Conservation (phyloP, 2,113 vertebrate genomes). For the Atlantisia rogersi region DNA sequence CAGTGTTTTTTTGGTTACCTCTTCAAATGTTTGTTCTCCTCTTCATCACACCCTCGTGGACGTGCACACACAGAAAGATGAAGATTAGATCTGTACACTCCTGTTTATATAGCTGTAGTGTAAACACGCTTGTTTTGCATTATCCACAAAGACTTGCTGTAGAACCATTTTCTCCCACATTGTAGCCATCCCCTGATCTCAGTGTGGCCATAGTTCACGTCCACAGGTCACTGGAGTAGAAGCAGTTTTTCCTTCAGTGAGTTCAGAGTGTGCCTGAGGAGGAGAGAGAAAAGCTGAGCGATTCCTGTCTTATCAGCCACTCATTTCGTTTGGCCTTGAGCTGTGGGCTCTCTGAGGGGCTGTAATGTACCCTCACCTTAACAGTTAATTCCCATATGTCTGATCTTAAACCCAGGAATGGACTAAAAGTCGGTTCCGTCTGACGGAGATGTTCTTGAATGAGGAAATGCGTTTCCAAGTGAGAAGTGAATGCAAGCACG, state of each 20-base stretch:
- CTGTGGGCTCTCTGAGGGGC: background rate
- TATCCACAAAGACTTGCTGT: background rate
- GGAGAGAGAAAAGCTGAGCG: background rate
- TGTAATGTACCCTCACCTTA: background rate
- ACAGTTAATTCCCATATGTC: background rate
- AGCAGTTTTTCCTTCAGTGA: background rate
- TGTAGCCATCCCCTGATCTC: background rate
- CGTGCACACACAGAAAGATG: background rate
- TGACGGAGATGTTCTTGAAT: background rate
- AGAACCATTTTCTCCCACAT: background rate
- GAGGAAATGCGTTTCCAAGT: slow-evolving; percentile 35
- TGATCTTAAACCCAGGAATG: background rate
- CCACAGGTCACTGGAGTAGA: background rate
- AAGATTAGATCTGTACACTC: background rate
- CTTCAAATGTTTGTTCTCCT: background rate
- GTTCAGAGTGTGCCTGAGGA: background rate
- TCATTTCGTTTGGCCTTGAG: background rate
- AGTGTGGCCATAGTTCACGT: background rate
- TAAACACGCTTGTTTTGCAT: background rate
- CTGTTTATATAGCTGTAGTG: background rate
- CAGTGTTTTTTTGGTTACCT: background rate
- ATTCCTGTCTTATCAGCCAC: background rate
- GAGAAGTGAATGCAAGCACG: slow-evolving; percentile 6
- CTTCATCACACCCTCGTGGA: rapidly evolving
- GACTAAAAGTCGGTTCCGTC: background rate